phyloP scores from a whole-genome alignment of 1,140 invertebrate species.

The Eupristina koningsbergeri region DNA sequence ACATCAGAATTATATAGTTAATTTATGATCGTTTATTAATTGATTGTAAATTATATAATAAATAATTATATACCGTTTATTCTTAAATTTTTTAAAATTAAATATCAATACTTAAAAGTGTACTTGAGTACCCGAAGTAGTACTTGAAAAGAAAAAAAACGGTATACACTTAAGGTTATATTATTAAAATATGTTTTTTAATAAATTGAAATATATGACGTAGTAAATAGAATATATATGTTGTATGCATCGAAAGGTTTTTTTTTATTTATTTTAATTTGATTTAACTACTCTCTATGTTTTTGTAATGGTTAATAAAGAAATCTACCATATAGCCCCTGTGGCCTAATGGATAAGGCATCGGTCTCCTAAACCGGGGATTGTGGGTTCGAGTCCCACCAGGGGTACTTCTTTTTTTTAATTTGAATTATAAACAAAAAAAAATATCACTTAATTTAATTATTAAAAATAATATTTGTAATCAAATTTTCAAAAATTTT shows the following conservation, averaged over 20 bases:
- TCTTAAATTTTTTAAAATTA: constrained; percentile 1
- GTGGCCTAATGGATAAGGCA: constrained; percentile 74
- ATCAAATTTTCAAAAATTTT: no score
- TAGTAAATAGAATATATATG: neutral
- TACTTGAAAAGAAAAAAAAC: constrained; percentile 10
- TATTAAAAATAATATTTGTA: no score
- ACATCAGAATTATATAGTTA: neutral
- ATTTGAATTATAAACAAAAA: no score
- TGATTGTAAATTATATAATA: neutral
- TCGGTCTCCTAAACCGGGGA: constrained; percentile 74
- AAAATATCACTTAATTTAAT: no score
- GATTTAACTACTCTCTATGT: neutral
- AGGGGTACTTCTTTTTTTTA: constrained; percentile 64
- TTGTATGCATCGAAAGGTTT: neutral
- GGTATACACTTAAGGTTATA: constrained; percentile 14
- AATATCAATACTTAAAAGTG: constrained; percentile 15
- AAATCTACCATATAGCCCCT: constrained; percentile 60
- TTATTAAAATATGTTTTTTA: constrained; percentile 8
- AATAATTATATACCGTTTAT: neutral
- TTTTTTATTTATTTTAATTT: neutral
- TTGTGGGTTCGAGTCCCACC: constrained; percentile 74
- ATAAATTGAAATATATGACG: neutral
- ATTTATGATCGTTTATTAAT: no score
- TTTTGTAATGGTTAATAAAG: neutral
- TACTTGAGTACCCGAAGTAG: neutral